Evolutionary conservation across 2,797 vertebrate genomes (phyloP).

Genomic region (Rhinoraja longicauda): DNA sequence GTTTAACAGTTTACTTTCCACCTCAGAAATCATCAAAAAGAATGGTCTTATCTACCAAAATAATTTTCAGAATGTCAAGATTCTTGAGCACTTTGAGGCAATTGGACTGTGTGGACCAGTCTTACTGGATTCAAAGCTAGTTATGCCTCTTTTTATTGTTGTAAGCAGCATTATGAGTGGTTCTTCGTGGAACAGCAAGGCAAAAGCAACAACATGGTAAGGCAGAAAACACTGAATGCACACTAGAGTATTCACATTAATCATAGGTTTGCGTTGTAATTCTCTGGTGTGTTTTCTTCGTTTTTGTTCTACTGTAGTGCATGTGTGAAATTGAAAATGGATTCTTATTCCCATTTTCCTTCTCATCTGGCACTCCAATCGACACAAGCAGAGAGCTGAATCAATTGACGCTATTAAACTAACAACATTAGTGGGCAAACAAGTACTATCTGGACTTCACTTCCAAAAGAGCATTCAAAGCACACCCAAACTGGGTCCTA

Average conservation of each 20-base stretch:
- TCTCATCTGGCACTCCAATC: background rate
- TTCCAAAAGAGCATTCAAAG: background rate
- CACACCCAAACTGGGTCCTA: background rate
- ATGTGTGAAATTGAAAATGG: background rate
- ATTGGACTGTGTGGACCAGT: background rate
- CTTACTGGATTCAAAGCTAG: constrained; percentile 11
- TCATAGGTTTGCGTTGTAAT: background rate
- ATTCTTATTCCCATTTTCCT: background rate
- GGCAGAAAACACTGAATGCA: background rate
- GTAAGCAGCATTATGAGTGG: background rate
- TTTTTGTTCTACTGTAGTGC: background rate
- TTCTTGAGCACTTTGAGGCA: constrained; percentile 17
- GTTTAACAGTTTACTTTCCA: constrained; percentile 37
- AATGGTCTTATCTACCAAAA: constrained; percentile 4
- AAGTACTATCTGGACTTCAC: background rate
- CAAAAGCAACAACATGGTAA: background rate
- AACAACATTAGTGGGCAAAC: background rate
- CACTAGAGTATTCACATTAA: background rate
- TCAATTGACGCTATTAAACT: background rate
- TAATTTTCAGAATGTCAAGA: constrained; percentile 30
- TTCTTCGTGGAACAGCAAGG: background rate
- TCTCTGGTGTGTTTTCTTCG: background rate
- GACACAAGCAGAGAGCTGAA: background rate
- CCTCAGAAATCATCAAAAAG: background rate
- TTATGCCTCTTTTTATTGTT: constrained; percentile 30